Conservation (phyloP, 2,113 vertebrate genomes). For the Austrofundulus limnaeus region DNA sequence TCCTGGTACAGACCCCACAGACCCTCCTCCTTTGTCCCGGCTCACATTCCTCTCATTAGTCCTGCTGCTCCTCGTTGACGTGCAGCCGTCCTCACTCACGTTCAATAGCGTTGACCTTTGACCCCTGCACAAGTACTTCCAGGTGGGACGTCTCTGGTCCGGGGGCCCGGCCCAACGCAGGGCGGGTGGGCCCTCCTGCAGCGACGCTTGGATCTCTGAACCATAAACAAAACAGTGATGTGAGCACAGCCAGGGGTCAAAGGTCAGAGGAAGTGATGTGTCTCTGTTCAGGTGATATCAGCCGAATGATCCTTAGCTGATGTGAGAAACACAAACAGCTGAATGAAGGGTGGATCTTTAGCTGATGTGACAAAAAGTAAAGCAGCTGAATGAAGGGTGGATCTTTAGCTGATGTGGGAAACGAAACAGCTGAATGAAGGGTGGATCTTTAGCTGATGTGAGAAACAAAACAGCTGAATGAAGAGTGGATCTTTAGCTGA, state of each 20-base stretch:
- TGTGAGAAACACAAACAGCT: too few species aligned
- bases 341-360: too few species aligned
- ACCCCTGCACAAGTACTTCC: conserved; percentile 79
- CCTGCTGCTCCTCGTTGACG: conserved; percentile 63
- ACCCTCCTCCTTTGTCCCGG: conserved; percentile 43
- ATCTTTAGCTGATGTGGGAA: too few species aligned
- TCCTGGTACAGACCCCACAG: too few species aligned
- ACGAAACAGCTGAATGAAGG: too few species aligned
- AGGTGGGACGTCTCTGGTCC: conserved; percentile 75
- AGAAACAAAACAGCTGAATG: too few species aligned
- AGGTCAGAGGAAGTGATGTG: neutral
- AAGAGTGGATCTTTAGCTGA: too few species aligned
- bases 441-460: too few species aligned
- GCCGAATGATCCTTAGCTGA: too few species aligned
- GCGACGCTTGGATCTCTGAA: conserved; percentile 48
- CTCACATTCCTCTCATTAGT: conserved; percentile 61
- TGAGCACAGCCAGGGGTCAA: neutral
- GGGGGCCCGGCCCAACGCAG: conserved; percentile 7
- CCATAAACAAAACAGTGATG: conserved; percentile 71
- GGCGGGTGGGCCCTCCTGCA: conserved; percentile 66
- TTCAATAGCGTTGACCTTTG: conserved; percentile 77
- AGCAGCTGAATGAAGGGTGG: too few species aligned
- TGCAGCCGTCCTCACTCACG: conserved; percentile 74
- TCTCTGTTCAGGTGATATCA: neutral
- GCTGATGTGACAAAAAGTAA: too few species aligned